Percentiles rank a stretch among this genome's conserved stretches.
Conservation (phyloP, 2,888 invertebrate species). For the Prionchulus punctatus region DNA sequence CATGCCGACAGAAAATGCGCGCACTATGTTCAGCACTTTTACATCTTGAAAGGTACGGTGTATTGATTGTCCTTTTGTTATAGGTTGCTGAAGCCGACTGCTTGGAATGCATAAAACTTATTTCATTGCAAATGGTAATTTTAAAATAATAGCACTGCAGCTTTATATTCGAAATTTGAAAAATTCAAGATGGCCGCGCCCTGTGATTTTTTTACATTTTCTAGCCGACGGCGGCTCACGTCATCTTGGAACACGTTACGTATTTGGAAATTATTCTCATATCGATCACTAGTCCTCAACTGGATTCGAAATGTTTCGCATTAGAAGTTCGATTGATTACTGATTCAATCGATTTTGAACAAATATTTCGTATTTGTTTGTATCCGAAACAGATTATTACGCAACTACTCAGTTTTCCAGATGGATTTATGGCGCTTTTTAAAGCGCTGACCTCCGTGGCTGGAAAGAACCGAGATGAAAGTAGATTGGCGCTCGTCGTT, state of each 20-base stretch:
- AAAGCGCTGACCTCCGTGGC: constrained; percentile 21
- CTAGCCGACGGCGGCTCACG: no score
- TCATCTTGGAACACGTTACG: constrained; percentile 22
- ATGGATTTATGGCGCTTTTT: constrained; percentile 22
- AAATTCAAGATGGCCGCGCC: no score
- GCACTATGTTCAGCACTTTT: no score
- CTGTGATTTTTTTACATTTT: no score
- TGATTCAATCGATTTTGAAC: background rate
- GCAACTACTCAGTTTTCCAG: constrained; percentile 21
- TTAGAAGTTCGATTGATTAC: constrained; percentile 18
- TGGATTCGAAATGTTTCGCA: constrained; percentile 28
- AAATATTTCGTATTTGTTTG: background rate
- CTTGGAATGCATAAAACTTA: no score
- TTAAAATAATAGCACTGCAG: no score
- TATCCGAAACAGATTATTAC: constrained; percentile 18
- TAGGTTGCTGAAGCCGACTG: no score
- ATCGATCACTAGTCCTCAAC: constrained; percentile 25
- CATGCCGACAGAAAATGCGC: no score
- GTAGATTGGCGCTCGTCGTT: constrained; percentile 21
- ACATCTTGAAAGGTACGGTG: no score
- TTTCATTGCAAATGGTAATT: no score
- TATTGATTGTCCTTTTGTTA: no score
- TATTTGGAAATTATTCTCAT: constrained; percentile 24
- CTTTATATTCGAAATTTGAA: no score
- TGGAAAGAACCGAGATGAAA: constrained; percentile 22